phyloP scores from a whole-genome alignment of 1,140 invertebrate species.

The Nasonia longicornis region DNA sequence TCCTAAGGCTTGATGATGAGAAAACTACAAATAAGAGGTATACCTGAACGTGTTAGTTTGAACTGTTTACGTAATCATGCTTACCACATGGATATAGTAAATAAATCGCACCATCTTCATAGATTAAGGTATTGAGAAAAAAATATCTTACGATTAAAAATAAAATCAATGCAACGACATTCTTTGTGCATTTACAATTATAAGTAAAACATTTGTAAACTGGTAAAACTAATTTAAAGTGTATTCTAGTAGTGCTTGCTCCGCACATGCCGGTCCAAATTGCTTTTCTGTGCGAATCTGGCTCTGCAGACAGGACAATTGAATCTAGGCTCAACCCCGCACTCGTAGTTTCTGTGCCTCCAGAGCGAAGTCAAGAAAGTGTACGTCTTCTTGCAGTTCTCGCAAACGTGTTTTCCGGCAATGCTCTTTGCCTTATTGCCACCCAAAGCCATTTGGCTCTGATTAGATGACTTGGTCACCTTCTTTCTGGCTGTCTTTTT shows the following conservation, averaged over 20 bases:
- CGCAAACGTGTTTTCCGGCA: slow-evolving; percentile 55
- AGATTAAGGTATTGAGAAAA: too few relatives aligned
- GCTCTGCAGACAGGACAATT: slow-evolving; percentile 69
- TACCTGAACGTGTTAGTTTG: too few relatives aligned
- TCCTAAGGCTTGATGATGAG: too few relatives aligned
- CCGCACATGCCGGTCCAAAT: slow-evolving; percentile 61
- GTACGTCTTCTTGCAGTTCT: slow-evolving; percentile 64
- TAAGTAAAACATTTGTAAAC: not conserved
- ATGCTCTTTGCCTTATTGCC: not conserved
- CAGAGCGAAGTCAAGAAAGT: slow-evolving; percentile 65
- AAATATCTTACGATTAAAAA: too few relatives aligned
- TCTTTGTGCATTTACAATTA: not conserved
- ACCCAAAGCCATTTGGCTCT: not conserved
- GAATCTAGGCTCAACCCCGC: slow-evolving; percentile 71
- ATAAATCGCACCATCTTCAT: too few relatives aligned
- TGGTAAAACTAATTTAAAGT: not conserved
- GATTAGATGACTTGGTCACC: not conserved
- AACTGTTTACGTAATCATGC: too few relatives aligned
- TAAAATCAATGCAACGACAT: too few relatives aligned
- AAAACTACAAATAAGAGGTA: too few relatives aligned
- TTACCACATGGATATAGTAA: too few relatives aligned
- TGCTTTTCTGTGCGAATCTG: slow-evolving; percentile 69
- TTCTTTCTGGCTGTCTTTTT: not conserved
- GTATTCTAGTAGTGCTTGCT: not conserved
- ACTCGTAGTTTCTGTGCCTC: slow-evolving; percentile 73